phyloP scores from a whole-genome alignment of 2,113 vertebrate species.

The Labrus mixtus region DNA sequence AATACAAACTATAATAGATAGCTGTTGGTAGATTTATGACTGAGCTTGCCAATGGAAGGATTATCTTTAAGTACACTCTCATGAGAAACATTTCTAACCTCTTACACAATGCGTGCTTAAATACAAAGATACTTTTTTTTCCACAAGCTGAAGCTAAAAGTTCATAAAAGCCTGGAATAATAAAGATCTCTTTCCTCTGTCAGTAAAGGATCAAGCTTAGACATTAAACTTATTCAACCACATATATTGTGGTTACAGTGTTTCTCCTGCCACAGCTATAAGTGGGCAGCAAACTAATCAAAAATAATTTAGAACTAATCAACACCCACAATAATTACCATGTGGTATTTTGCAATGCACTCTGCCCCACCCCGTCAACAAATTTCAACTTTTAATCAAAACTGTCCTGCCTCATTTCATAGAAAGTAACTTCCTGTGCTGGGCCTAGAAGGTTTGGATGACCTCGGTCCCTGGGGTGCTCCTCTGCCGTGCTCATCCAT shows the following conservation, averaged over 20 bases:
- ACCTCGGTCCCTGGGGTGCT: constrained; percentile 81
- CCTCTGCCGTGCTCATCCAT: constrained; percentile 78
- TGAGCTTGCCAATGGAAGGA: constrained; percentile 46
- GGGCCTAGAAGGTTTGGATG: constrained; percentile 74
- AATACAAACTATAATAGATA: constrained; percentile 70
- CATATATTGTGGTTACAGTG: constrained; percentile 39
- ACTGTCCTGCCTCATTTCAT: constrained; percentile 68
- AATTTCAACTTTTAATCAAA: constrained; percentile 60
- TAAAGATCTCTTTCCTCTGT: constrained; percentile 13
- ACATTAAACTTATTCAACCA: constrained; percentile 13
- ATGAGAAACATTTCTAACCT: constrained; percentile 65
- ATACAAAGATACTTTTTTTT: constrained; percentile 27
- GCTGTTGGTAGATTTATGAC: constrained; percentile 66
- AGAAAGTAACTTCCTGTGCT: constrained; percentile 75
- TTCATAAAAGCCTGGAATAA: neutral
- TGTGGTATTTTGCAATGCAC: constrained; percentile 27
- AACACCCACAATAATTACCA: constrained; percentile 51
- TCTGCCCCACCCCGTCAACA: constrained; percentile 49
- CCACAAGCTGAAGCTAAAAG: constrained; percentile 11
- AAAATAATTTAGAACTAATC: constrained; percentile 59
- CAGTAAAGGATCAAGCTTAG: constrained; percentile 16
- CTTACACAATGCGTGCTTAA: constrained; percentile 61
- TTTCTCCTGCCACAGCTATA: constrained; percentile 39
- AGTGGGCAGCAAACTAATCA: constrained; percentile 55
- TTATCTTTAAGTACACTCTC: constrained; percentile 64